These are phyloP conservation scores for Noctua comes DNA, from an alignment of 2,888 invertebrate genomes.

Conservation along the genomic window DNA sequence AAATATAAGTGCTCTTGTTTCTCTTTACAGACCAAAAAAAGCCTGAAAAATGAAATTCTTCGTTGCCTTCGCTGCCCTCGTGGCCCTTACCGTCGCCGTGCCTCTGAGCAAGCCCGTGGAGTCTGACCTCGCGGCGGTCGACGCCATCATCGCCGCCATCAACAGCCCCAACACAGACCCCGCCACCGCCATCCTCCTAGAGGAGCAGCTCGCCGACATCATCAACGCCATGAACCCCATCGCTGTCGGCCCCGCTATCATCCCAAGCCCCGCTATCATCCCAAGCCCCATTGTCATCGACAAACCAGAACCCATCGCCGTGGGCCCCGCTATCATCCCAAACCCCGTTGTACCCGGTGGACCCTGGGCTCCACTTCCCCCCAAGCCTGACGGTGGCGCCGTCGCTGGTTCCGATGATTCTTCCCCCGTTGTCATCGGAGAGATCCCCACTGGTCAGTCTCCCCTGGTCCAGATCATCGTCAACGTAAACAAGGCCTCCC, in stretches of 20 bases:
- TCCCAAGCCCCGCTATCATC: constrained; percentile 58
- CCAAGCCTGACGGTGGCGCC: constrained; percentile 54
- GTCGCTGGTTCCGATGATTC: constrained; percentile 38
- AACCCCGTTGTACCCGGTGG: too few species aligned
- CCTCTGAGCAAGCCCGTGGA: constrained; percentile 66
- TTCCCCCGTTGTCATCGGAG: constrained; percentile 49
- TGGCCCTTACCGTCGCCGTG: constrained; percentile 74
- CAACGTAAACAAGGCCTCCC: constrained; percentile 68
- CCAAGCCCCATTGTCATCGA: constrained; percentile 37
- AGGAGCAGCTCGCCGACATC: constrained; percentile 71
- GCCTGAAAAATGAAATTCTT: constrained; percentile 78
- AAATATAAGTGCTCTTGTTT: neutral
- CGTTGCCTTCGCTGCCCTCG: constrained; percentile 75
- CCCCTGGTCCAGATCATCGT: constrained; percentile 74
- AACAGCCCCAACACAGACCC: constrained; percentile 79
- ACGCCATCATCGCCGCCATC: constrained; percentile 77
- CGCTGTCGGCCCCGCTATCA: constrained; percentile 63
- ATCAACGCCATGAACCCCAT: constrained; percentile 63
- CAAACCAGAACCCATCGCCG: constrained; percentile 59
- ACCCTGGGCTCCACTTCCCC: constrained; percentile 19
- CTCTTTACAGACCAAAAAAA: constrained; percentile 63
- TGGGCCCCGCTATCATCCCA: constrained; percentile 59
- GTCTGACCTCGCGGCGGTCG: constrained; percentile 63
- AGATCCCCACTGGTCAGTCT: constrained; percentile 47
- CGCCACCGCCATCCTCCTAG: constrained; percentile 74